These are phyloP conservation scores for Hipparchia sbordonii DNA, from an alignment of 2,888 invertebrate species.

Conservation along the genomic window DNA sequence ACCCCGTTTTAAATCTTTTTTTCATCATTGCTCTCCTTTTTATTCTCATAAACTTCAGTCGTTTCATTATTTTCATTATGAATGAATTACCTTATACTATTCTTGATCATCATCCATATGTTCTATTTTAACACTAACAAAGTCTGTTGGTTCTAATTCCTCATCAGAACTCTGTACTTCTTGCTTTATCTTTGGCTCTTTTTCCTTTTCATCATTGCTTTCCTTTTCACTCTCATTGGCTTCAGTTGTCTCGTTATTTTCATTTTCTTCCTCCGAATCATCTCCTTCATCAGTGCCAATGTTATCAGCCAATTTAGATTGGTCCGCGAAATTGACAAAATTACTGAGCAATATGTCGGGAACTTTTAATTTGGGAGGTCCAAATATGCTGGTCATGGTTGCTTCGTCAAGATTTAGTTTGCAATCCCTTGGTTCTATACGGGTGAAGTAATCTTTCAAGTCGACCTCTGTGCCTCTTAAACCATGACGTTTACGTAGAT, in stretches of 20 bases:
- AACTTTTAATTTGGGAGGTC: constrained; percentile 57
- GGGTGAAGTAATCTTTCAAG: constrained; percentile 58
- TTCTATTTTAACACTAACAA: constrained; percentile 76
- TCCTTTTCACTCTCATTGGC: constrained; percentile 37
- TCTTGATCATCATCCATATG: constrained; percentile 52
- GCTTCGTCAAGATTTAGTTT: constrained; percentile 66
- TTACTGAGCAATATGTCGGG: constrained; percentile 54
- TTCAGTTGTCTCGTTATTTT: constrained; percentile 22
- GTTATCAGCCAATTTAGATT: constrained; percentile 37
- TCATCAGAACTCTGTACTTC: constrained; percentile 41
- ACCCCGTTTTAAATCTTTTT: no score
- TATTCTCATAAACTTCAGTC: neutral
- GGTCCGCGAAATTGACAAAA: constrained; percentile 54
- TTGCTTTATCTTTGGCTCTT: constrained; percentile 41
- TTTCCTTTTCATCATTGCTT: constrained; percentile 39
- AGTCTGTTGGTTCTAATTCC: constrained; percentile 71
- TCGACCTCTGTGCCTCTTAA: constrained; percentile 55
- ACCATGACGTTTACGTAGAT: constrained; percentile 72
- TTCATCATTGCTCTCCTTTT: neutral
- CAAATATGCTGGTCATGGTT: constrained; percentile 67
- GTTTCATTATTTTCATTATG: neutral
- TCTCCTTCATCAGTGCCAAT: constrained; percentile 38
- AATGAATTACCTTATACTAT: constrained; percentile 5
- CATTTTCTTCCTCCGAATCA: constrained; percentile 29
- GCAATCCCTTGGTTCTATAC: constrained; percentile 70